Conservation (phyloP, 2,113 vertebrate species). For the Engraulis encrasicolus region DNA sequence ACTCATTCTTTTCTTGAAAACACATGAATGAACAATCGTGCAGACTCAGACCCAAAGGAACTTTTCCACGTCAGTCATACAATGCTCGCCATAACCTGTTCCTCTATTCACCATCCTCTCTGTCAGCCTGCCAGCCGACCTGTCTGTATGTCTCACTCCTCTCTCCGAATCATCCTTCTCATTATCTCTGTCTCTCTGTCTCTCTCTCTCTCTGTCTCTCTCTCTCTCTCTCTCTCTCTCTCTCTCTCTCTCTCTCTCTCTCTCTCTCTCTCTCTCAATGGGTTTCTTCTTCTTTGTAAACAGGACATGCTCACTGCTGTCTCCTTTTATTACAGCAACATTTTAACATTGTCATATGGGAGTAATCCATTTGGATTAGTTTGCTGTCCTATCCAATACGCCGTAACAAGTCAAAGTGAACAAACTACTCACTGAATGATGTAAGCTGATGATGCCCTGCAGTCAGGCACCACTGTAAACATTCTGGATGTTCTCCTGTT, state of each 20-base stretch:
- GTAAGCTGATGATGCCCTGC: neutral
- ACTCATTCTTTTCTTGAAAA: neutral
- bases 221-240: neutral
- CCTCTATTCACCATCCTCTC: neutral
- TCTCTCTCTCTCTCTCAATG: conserved; percentile 53
- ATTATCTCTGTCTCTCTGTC: neutral
- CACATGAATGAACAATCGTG: neutral
- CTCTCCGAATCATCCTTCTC: neutral
- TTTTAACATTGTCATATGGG: no score
- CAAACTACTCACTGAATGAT: neutral
- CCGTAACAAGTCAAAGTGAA: neutral
- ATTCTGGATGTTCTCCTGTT: neutral
- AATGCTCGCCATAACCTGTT: neutral
- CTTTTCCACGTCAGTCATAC: neutral
- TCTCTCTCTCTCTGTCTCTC: neutral
- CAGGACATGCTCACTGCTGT: no score
- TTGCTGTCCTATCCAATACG: no score
- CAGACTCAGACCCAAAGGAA: neutral
- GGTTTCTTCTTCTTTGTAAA: conserved; percentile 57
- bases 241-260: conserved; percentile 41
- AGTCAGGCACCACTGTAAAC: neutral
- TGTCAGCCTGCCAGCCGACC: neutral
- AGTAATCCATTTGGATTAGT: no score
- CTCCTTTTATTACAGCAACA: no score
- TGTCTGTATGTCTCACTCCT: neutral